Evolutionary conservation across 1,140 invertebrate genomes (phyloP).

Genomic region (Phymorhynchus buccinoides): DNA sequence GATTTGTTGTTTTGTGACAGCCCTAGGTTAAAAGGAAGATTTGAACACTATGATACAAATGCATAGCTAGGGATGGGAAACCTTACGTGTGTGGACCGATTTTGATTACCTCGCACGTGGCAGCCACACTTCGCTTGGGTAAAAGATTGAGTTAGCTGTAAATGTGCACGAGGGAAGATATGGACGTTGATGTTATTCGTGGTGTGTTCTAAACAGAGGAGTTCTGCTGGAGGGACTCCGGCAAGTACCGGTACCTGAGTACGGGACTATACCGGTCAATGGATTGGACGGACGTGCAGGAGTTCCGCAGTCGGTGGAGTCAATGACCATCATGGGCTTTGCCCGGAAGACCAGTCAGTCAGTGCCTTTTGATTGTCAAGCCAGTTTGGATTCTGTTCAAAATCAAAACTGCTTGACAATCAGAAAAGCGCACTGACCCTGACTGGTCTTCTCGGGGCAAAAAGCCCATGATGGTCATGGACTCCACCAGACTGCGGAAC

Average conservation of each 20-base stretch:
- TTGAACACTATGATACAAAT: no score
- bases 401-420: not conserved
- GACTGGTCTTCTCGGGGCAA: slow-evolving; percentile 86
- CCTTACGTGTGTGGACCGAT: no score
- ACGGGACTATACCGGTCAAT: slow-evolving; percentile 85
- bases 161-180: no score
- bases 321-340: slow-evolving; percentile 99
- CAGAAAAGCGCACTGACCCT: slow-evolving; percentile 40
- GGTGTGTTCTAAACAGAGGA: slow-evolving; percentile 81
- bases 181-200: not conserved
- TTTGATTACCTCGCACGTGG: no score
- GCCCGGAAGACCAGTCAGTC: slow-evolving; percentile 83
- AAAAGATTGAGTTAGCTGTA: no score
- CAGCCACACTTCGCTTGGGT: no score
- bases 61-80: no score
- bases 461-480: slow-evolving; percentile 99
- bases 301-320: slow-evolving; percentile 94
- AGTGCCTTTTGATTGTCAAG: not conserved
- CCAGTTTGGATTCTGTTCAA: no score
- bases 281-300: slow-evolving; percentile 94
- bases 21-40: no score
- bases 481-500: slow-evolving; percentile 94
- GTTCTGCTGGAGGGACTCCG: slow-evolving; percentile 96
- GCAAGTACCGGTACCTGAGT: slow-evolving; percentile 94
- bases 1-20: no score